Percentiles rank a stretch among this genome's conserved stretches.
phyloP scores from a whole-genome alignment of 2,113 vertebrate genomes.

The Labeo catla region DNA sequence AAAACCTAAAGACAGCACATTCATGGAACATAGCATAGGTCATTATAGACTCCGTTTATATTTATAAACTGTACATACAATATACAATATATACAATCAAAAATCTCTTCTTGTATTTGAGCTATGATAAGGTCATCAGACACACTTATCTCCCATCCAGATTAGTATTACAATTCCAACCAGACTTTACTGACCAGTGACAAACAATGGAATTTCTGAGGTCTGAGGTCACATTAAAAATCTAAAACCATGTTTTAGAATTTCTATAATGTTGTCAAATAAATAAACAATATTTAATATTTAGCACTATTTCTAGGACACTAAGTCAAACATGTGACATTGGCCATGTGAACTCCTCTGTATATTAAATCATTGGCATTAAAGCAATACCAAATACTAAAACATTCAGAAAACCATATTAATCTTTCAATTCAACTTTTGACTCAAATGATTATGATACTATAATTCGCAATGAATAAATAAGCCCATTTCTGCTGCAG shows the following conservation, averaged over 20 bases:
- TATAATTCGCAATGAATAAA: neutral
- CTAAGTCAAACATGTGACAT: neutral
- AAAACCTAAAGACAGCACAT: neutral
- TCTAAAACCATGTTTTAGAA: neutral
- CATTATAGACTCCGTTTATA: neutral
- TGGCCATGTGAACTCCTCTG: neutral
- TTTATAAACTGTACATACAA: neutral
- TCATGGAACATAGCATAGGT: neutral
- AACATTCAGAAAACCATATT: neutral
- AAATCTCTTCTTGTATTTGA: neutral
- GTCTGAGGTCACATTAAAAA: neutral
- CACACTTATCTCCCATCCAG: neutral
- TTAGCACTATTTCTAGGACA: neutral
- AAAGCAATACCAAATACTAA: neutral
- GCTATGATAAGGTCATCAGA: neutral
- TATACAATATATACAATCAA: neutral
- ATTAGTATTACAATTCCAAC: constrained; percentile 5
- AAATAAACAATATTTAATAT: neutral
- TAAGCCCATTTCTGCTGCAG: neutral
- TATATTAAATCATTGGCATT: neutral
- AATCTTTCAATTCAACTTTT: neutral
- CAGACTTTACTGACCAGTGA: neutral
- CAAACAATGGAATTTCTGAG: neutral
- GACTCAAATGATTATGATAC: neutral
- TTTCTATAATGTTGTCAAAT: neutral